These are phyloP conservation scores for Chrysaora quinquecirrha DNA, from an alignment of 30 jellyfish, hydroid and myxozoan genomes.

Conservation along the genomic window DNA sequence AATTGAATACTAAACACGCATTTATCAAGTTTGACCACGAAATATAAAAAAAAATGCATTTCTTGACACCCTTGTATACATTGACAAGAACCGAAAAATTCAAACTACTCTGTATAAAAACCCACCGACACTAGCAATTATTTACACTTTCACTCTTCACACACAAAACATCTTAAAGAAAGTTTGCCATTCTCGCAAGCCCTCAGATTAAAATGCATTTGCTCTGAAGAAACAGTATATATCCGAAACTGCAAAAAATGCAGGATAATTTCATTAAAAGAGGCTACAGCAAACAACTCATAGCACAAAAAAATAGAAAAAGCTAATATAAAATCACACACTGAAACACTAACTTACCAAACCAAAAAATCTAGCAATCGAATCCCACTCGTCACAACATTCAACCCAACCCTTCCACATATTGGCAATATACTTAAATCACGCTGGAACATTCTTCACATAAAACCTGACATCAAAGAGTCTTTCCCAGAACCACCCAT, in stretches of 20 bases:
- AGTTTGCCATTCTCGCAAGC: slow-evolving; percentile 7
- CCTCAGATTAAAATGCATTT: slow-evolving; percentile 7
- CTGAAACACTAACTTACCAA: slow-evolving; percentile 13
- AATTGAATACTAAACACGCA: slow-evolving; percentile 10
- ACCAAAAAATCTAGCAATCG: neutral
- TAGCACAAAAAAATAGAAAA: slow-evolving; percentile 7
- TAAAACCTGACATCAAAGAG: slow-evolving; percentile 4
- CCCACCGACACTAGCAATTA: slow-evolving; percentile 1
- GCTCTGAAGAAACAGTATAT: slow-evolving; percentile 35
- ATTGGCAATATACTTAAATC: neutral
- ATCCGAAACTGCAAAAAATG: slow-evolving; percentile 8
- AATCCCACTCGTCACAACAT: neutral
- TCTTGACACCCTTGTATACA: neutral
- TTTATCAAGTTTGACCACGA: neutral
- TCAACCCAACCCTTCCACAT: slow-evolving; percentile 1
- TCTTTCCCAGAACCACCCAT: neutral
- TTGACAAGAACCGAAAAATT: neutral
- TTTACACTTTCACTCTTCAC: slow-evolving; percentile 17
- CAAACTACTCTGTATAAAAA: neutral
- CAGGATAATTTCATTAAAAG: slow-evolving; percentile 2
- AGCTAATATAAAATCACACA: neutral
- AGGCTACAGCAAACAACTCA: slow-evolving; percentile 7
- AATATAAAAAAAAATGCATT: neutral
- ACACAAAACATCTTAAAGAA: slow-evolving; percentile 9
- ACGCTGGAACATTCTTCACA: slow-evolving; percentile 1